Conservation (phyloP, 1,140 invertebrate species). For the Bradysia coprophila region DNA sequence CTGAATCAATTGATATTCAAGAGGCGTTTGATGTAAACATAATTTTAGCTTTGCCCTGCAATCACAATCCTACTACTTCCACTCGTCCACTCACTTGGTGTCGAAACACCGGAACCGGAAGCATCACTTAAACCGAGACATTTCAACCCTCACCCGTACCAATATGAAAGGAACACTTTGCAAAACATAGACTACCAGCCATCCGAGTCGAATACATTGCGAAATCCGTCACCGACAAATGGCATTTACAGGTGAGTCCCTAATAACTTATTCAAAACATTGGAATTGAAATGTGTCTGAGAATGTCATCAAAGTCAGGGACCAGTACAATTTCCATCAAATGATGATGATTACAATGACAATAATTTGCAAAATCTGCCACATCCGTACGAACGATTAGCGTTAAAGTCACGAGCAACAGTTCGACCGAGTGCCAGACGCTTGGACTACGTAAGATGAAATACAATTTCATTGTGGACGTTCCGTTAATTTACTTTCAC, state of each 20-base stretch:
- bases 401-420: not conserved
- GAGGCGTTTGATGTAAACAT: too few relatives aligned
- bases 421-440: not conserved
- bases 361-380: not conserved
- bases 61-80: too few relatives aligned
- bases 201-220: not conserved
- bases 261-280: too few relatives aligned
- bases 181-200: not conserved
- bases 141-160: conserved; percentile 3
- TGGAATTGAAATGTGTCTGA: too few relatives aligned
- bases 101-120: not conserved
- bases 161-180: not conserved
- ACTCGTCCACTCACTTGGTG: too few relatives aligned
- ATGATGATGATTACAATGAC: not conserved
- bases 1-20: too few relatives aligned
- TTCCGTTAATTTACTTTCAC: too few relatives aligned
- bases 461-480: too few relatives aligned
- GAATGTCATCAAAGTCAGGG: too few relatives aligned
- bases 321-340: not conserved
- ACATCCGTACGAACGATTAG: not conserved
- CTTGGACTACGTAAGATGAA: too few relatives aligned
- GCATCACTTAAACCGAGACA: not conserved
- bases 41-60: too few relatives aligned
- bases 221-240: not conserved
- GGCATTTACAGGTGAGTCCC: not conserved